Base-by-base conservation (phyloP, 1,140 invertebrate genomes). In the Planococcus citri region DNA sequence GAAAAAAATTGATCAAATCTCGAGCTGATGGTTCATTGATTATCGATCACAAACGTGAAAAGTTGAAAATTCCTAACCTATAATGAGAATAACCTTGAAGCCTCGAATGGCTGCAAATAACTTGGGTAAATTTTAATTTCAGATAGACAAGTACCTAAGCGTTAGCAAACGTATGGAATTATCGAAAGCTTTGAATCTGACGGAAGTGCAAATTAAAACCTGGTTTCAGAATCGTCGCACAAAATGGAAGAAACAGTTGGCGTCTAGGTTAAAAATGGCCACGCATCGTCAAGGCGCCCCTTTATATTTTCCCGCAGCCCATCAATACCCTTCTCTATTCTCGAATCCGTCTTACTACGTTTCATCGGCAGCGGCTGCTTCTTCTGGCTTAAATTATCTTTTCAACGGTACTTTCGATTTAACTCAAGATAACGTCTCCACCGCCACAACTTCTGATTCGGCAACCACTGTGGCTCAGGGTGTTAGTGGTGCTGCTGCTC, bases 191-290 rank as follows among this genome's bases (percentile, higher is more conserved):
- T 76, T 97, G 8, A 89, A 86, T 70, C 79, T 97, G 12, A 96
- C 94, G 0, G 95, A 97, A 80, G 94, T 95, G 1, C 94, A 97
- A 82, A 95, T 97, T 70, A 97, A 97, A 78, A 97, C 94, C 0
- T 97, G 94, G 94, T 97, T 95, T 76, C 93, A 97, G 80, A 96
- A 96, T 78, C 82, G 93, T 68, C 82, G 94, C 71, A 97, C 94
- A 0, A 97, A 97, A 76, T 96, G 93, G 93, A 96, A 97, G 78
- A 97, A 97, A 75, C 94, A 97, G 74, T 78, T 95, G 73, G 94
- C 92, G 0, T 92, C 92, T 0, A 78, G 64, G n/a, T 29, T 72
- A 38, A 72, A 72, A 22, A 72, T 72, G 10, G 71, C 69, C 0
- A 21, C 27, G 4, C 71, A 72, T 24, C 57, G 67, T 2, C 70